These are phyloP conservation scores for Lerista edwardsae DNA, from an alignment of 2,797 vertebrate species.

Conservation along the genomic window DNA sequence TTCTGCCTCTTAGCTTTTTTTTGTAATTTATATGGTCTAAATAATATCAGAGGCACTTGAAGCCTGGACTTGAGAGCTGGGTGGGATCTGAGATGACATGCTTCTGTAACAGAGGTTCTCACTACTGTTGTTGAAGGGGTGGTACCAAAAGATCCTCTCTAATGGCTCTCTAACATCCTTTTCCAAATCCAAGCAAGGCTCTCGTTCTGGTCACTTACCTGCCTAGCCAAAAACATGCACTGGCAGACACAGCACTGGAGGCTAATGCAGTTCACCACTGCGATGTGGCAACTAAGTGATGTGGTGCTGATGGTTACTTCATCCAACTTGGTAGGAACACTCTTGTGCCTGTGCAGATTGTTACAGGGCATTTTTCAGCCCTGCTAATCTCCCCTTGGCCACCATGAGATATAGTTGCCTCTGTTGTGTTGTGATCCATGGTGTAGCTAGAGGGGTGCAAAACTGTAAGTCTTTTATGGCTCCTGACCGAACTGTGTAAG, in stretches of 20 bases:
- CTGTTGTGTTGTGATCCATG: no score
- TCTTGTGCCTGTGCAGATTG: neutral
- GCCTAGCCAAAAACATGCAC: neutral
- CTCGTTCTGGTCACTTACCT: neutral
- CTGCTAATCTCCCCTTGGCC: neutral
- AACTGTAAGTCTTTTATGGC: no score
- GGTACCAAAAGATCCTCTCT: neutral
- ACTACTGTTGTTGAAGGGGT: neutral
- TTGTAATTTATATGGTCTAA: conserved; percentile 18
- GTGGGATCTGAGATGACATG: neutral
- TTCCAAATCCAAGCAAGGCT: neutral
- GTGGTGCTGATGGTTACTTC: neutral
- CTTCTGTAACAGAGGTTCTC: conserved; percentile 1
- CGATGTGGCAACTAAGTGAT: neutral
- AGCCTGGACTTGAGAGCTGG: neutral
- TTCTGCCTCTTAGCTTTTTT: conserved; percentile 21
- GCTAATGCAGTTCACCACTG: neutral
- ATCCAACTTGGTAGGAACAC: neutral
- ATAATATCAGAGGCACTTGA: neutral
- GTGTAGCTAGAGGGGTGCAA: no score
- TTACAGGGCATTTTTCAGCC: neutral
- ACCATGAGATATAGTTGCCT: neutral
- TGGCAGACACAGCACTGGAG: neutral
- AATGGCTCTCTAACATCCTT: neutral
- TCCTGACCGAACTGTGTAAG: no score